Percentiles rank a stretch among this genome's conserved stretches.
Evolutionary conservation across 2,797 vertebrate species (phyloP).

Genomic region (Hemitrygon akajei): DNA sequence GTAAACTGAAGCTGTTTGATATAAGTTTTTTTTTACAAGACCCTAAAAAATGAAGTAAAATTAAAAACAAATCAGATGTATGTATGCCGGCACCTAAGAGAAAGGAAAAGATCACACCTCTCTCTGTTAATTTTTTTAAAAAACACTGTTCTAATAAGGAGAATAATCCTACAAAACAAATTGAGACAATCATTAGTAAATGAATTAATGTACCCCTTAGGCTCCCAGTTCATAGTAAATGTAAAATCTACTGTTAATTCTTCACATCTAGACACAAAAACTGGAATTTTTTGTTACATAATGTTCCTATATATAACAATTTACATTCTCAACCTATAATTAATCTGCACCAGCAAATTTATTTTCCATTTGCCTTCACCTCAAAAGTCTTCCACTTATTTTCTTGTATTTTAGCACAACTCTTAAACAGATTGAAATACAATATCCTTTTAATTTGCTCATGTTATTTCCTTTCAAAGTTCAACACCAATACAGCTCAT

Average conservation of each 20-base stretch:
- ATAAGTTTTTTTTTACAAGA: background rate
- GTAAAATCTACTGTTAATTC: background rate
- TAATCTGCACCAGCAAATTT: background rate
- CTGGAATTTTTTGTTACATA: background rate
- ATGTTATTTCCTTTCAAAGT: background rate
- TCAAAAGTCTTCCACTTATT: background rate
- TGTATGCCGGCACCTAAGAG: background rate
- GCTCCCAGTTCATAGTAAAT: background rate
- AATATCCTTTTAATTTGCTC: background rate
- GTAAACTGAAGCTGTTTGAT: constrained; percentile 15
- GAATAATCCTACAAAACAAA: background rate
- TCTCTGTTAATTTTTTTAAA: background rate
- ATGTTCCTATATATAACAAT: background rate
- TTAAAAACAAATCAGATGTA: constrained; percentile 8
- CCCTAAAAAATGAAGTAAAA: background rate
- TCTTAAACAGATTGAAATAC: background rate
- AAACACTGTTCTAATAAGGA: background rate
- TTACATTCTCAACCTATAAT: background rate
- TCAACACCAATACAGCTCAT: background rate
- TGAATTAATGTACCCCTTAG: background rate
- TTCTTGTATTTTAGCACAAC: background rate
- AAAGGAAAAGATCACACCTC: background rate
- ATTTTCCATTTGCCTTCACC: background rate
- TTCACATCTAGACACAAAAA: background rate
- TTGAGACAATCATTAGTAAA: background rate